Evolutionary conservation across 1,140 invertebrate species (phyloP).

Genomic region (Linepithema humile): DNA sequence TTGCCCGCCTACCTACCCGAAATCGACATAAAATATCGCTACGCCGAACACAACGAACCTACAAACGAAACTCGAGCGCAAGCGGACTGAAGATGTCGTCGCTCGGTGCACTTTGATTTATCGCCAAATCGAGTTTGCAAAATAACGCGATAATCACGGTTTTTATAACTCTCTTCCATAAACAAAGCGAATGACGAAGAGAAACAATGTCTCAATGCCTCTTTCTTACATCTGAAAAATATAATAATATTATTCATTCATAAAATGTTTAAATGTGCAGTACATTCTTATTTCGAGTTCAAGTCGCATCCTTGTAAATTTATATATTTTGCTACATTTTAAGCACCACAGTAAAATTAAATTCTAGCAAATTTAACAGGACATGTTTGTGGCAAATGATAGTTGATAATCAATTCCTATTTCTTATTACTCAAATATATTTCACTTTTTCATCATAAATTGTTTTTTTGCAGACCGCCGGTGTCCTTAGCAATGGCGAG

Average conservation of each 20-base stretch:
- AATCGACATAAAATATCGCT: constrained; percentile 56
- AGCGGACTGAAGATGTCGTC: constrained; percentile 61
- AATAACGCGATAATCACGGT: not conserved
- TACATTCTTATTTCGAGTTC: no score
- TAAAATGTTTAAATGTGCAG: no score
- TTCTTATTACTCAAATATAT: not conserved
- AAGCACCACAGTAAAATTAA: no score
- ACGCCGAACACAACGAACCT: constrained; percentile 43
- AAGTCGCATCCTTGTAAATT: no score
- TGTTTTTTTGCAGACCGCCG: constrained; percentile 83
- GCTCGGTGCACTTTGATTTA: constrained; percentile 21
- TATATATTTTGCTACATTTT: no score
- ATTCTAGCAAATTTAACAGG: not conserved
- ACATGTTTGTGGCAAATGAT: not conserved
- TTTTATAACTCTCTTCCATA: not conserved
- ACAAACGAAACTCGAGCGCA: constrained; percentile 59
- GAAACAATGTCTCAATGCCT: not conserved
- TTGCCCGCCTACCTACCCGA: constrained; percentile 53
- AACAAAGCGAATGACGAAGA: not conserved
- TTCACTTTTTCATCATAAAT: constrained; percentile 11
- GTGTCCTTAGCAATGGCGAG: constrained; percentile 85
- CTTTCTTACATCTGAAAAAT: no score
- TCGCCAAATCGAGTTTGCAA: not conserved
- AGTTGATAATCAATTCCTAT: not conserved
- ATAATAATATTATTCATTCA: no score